A percentile compares a stretch with the other conserved stretches of the same genome.
phyloP scores from a whole-genome alignment of 92 coral and sea anemone genomes.

The Micromussa lordhowensis region DNA sequence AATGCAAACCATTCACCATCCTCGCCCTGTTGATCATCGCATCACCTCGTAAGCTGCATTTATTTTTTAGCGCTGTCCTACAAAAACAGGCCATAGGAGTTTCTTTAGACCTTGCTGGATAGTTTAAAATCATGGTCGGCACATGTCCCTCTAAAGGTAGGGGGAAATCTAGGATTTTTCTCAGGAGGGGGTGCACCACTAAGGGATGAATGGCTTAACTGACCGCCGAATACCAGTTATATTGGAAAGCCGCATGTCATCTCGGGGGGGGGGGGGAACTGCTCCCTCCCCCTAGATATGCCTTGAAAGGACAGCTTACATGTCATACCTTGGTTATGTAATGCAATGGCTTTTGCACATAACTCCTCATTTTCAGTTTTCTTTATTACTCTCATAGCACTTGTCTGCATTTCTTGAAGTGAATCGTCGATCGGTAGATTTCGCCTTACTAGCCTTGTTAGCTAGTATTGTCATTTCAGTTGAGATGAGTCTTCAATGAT shows the following conservation, averaged over 20 bases:
- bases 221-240: no score
- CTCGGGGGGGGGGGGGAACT: no score
- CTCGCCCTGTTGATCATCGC: background rate
- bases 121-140: background rate
- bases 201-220: no score
- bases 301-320: no score
- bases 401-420: background rate
- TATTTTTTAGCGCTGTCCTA: background rate
- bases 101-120: background rate
- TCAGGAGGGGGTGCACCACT: no score
- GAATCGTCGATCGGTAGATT: background rate
- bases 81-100: background rate
- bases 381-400: background rate
- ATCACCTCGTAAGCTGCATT: background rate
- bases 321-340: background rate
- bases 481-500: no score
- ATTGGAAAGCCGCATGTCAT: no score
- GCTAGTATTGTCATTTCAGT: no score
- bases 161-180: no score
- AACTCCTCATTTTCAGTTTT: no score
- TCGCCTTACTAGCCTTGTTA: no score
- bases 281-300: no score
- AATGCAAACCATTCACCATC: background rate
- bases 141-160: background rate
- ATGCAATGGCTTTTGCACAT: background rate